phyloP scores from a whole-genome alignment of 2,113 vertebrate species.

The Xiphophorus couchianus region DNA sequence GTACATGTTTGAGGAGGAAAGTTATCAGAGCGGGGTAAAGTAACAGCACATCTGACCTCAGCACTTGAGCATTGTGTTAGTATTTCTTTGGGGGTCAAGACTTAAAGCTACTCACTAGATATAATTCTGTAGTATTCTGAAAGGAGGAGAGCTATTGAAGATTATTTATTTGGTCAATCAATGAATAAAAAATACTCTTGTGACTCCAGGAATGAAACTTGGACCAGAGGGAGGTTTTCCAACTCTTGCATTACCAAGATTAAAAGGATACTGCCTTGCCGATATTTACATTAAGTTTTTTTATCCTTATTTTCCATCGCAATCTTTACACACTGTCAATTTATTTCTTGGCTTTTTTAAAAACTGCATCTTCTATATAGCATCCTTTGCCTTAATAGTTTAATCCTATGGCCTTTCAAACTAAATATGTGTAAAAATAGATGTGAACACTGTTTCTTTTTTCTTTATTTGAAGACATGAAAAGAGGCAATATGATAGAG shows the following conservation, averaged over 20 bases:
- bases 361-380: background rate
- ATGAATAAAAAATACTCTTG: background rate
- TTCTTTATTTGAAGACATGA: constrained; percentile 1
- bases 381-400: constrained; percentile 1
- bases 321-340: background rate
- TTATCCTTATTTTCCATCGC: background rate
- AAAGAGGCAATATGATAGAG: constrained; percentile 1
- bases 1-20: constrained; percentile 48
- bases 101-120: constrained; percentile 8
- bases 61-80: constrained; percentile 1
- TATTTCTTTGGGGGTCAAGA: constrained; percentile 4
- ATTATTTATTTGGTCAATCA: background rate
- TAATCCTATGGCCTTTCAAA: background rate
- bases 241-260: background rate
- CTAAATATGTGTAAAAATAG: constrained; percentile 9
- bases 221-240: background rate
- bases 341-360: background rate
- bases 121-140: constrained; percentile 12
- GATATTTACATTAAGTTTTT: background rate
- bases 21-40: constrained; percentile 27
- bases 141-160: too few species aligned
- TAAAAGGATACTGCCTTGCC: background rate
- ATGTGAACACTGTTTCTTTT: background rate
- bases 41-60: constrained; percentile 46
- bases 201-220: background rate